Percentiles rank a stretch among this genome's conserved stretches.
These are phyloP conservation scores for Tauraco hartlaubi DNA, from an alignment of 2,797 vertebrate species.

Conservation along the genomic window DNA sequence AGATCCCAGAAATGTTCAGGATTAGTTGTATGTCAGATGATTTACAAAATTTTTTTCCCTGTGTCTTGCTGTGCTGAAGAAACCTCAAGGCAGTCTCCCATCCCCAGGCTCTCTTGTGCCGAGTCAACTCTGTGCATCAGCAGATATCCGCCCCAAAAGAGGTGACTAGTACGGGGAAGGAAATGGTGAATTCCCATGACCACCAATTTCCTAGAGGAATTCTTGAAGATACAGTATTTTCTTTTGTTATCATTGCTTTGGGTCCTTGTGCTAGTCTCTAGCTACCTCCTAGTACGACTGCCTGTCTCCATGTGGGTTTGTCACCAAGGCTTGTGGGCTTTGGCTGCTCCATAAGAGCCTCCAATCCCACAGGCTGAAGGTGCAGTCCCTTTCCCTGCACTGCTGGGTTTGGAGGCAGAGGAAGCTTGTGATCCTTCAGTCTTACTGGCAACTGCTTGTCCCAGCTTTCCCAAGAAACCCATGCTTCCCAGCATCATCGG, in stretches of 20 bases:
- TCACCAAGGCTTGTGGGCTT: not conserved
- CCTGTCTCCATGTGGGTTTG: not conserved
- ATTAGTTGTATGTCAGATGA: not conserved
- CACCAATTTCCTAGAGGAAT: not conserved
- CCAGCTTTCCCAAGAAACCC: not conserved
- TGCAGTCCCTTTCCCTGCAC: not conserved
- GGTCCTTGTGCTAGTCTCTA: not conserved
- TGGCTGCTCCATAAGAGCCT: not conserved
- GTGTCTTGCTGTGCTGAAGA: accelerated
- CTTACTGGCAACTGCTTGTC: not conserved
- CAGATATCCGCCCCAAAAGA: not conserved
- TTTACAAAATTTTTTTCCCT: not conserved
- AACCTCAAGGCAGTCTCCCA: not conserved
- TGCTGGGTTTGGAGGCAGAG: not conserved
- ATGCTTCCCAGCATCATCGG: accelerated
- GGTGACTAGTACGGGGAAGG: not conserved
- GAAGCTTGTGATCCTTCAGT: not conserved
- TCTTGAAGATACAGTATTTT: not conserved
- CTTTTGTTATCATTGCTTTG: not conserved
- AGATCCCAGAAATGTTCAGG: not conserved
- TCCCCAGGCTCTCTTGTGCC: not conserved
- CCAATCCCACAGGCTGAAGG: not conserved
- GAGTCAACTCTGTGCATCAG: accelerated
- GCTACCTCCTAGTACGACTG: accelerated
- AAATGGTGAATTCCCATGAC: not conserved